These are phyloP conservation scores for Acleris holmiana DNA, from an alignment of 2,888 invertebrate species.

Conservation along the genomic window DNA sequence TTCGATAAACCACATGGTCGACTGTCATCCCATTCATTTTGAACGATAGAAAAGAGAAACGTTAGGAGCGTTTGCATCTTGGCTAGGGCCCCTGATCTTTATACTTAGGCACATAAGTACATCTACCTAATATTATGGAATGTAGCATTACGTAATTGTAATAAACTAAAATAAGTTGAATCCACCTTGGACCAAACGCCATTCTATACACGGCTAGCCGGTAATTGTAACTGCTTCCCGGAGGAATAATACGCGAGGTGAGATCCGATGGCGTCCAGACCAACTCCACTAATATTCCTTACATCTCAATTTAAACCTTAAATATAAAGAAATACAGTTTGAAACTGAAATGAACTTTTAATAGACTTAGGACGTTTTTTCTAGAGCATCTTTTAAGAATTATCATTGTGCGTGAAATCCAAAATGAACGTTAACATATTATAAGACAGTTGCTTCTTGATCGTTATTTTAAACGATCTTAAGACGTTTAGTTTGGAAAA, in stretches of 20 bases:
- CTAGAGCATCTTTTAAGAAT: neutral
- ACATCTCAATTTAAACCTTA: neutral
- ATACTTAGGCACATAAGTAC: no score
- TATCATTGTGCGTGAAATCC: neutral
- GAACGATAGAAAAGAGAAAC: no score
- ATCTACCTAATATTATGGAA: no score
- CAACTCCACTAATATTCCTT: slow-evolving; percentile 5
- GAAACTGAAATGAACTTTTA: neutral
- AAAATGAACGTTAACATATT: neutral
- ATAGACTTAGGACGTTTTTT: neutral
- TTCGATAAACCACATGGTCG: no score
- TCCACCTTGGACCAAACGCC: slow-evolving; percentile 54
- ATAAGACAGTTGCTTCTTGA: neutral
- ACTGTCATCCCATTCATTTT: no score
- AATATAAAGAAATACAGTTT: neutral
- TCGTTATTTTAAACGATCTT: neutral
- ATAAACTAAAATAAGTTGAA: slow-evolving; percentile 14
- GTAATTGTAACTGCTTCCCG: slow-evolving; percentile 76
- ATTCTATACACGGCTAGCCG: slow-evolving; percentile 60
- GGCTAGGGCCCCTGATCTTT: no score
- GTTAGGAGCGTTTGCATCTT: no score
- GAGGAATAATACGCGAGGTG: slow-evolving; percentile 72
- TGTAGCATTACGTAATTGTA: neutral
- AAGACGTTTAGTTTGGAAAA: neutral
- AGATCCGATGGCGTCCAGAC: slow-evolving; percentile 69